phyloP scores from a whole-genome alignment of 2,797 vertebrate genomes.

The Phyllotis vaccarum region DNA sequence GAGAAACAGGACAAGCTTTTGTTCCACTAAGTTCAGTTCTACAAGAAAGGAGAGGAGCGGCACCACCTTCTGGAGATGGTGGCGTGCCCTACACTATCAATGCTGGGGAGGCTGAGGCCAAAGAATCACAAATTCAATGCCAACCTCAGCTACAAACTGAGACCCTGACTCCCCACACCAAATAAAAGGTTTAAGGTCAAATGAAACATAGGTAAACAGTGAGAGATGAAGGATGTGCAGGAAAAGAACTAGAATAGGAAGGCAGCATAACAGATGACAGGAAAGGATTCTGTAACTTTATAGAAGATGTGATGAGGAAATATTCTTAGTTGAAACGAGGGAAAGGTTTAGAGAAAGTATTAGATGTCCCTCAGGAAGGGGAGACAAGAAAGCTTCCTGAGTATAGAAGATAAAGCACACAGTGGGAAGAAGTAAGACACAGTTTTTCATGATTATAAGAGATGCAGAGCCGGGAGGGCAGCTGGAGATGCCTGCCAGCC shows the following conservation, averaged over 20 bases:
- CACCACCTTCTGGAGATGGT: background rate
- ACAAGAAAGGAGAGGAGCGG: background rate
- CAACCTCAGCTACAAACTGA: background rate
- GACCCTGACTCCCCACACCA: background rate
- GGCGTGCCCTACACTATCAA: background rate
- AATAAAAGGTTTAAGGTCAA: constrained; percentile 21
- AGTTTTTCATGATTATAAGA: background rate
- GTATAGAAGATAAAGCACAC: background rate
- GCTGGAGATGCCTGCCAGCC: background rate
- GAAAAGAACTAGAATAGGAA: background rate
- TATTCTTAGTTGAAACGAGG: background rate
- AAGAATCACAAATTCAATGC: background rate
- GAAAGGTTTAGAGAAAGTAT: background rate
- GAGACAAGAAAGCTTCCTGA: background rate
- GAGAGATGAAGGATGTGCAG: background rate
- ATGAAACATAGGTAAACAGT: background rate
- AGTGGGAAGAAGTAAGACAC: background rate
- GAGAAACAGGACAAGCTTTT: background rate
- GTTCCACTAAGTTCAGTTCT: background rate
- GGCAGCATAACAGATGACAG: constrained; percentile 19
- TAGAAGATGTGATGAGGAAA: background rate
- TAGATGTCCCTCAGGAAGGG: background rate
- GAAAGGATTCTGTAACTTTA: background rate
- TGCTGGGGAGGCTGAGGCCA: background rate
- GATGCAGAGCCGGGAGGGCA: background rate